A percentile compares a stretch with the other conserved stretches of the same genome.
phyloP scores from a whole-genome alignment of 2,797 vertebrate species.

The Hoplostethus atlanticus region DNA sequence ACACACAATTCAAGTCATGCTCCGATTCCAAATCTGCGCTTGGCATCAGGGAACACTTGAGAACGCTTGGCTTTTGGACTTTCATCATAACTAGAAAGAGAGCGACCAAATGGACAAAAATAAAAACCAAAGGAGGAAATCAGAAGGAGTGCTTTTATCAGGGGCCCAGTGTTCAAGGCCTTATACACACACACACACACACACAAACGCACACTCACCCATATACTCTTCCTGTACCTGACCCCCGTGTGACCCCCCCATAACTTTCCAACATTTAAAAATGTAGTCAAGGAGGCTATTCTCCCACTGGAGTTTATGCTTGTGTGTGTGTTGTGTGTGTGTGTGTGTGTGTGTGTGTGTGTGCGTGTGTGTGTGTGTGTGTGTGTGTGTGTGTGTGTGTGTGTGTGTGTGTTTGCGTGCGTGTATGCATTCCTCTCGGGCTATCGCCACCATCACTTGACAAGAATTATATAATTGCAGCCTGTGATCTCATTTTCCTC shows the following conservation, averaged over 20 bases:
- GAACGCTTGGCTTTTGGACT: constrained; percentile 70
- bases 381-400: constrained; percentile 15
- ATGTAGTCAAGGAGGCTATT: constrained; percentile 86
- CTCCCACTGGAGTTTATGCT: constrained; percentile 74
- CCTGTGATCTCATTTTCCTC: constrained; percentile 93
- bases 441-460: constrained; percentile 94
- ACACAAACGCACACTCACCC: constrained; percentile 33
- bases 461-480: constrained; percentile 97
- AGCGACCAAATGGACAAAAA: constrained; percentile 73
- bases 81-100: constrained; percentile 79
- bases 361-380: constrained; percentile 7
- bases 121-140: constrained; percentile 68
- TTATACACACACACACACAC: constrained; percentile 30
- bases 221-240: constrained; percentile 85
- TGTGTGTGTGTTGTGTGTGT: neutral
- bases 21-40: constrained; percentile 69
- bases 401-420: constrained; percentile 47
- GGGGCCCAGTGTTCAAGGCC: constrained; percentile 65
- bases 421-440: constrained; percentile 84
- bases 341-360: neutral
- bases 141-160: constrained; percentile 81
- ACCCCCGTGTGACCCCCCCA: constrained; percentile 87
- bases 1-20: constrained; percentile 61
- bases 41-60: constrained; percentile 76
- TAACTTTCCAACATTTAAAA: constrained; percentile 87